Base-by-base conservation (phyloP, 1,140 invertebrate species). In the Hyphantria cunea region DNA sequence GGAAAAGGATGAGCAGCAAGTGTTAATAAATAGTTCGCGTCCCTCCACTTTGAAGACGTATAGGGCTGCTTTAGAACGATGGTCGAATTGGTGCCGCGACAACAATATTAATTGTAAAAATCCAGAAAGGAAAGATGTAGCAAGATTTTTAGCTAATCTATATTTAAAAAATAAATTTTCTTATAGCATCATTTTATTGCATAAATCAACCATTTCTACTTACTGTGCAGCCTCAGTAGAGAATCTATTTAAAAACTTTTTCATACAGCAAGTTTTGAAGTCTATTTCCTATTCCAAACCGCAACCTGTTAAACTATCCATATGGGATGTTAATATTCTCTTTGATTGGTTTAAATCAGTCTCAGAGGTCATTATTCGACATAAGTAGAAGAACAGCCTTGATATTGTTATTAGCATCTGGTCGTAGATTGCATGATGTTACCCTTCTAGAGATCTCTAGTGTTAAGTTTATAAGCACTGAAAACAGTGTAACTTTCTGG, bases 371-470 rank as follows among this genome's bases (percentile, higher is more conserved):
- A 34, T 2, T 69, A 6, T 72, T 72, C 49, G 59, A 80, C 42
- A 42, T 76, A 10, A 68, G 76, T 9, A 66, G 76, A 64, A 64
- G 69, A 48, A 66, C 70, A 41, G 70, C 76, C 32, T 41, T 68
- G 0, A 42, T 84, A 13, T 65, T 84, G 37, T 45, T 82, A 8
- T 48, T 82, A 15, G 62, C 61, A 7, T 82, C 75, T 3, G 78
- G 71, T 32, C 52, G 73, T 32, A 61, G 74, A 37, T 41, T 81
- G 15, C 76, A 83, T 49, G 75, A 78, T 34, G 6, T 34, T 34
- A 34, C 33, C 10, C 33, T 34, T 34, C 10, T 34, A 48, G 41
- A 70, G 9, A 51, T 53, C 53, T 51, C 70, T 15, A 34, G 32
- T 17, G 59, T 70, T n/a, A 8, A 11, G 14, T 14, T n/a, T n/a